phyloP scores from a whole-genome alignment of 2,113 vertebrate species.

The Corythaeola cristata region DNA sequence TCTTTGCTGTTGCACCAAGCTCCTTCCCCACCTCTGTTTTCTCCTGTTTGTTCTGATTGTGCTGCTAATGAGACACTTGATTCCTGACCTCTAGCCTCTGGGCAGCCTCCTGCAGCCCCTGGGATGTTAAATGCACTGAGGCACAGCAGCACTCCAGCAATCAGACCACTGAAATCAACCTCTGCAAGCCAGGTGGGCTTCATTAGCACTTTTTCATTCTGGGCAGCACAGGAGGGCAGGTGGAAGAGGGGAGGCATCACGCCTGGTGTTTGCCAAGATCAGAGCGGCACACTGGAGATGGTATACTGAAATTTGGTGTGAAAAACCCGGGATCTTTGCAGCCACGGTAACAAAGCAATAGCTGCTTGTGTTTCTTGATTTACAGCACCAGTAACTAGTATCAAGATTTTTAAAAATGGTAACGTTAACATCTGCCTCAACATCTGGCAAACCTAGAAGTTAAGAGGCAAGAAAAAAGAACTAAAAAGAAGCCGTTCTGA shows the following conservation, averaged over 20 bases:
- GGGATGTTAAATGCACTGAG: background rate
- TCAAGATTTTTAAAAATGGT: background rate
- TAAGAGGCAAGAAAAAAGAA: background rate
- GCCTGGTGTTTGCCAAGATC: background rate
- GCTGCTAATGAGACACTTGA: slow-evolving; percentile 34
- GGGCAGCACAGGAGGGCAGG: background rate
- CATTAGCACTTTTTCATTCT: background rate
- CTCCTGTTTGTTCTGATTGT: background rate
- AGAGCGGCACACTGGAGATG: background rate
- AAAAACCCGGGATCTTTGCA: background rate
- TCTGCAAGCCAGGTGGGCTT: background rate
- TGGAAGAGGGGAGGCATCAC: background rate
- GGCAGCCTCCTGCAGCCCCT: background rate
- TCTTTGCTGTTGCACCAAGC: background rate
- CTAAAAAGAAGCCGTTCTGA: background rate
- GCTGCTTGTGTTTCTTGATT: background rate
- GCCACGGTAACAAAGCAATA: background rate
- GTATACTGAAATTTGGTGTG: background rate
- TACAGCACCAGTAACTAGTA: background rate
- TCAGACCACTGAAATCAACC: background rate
- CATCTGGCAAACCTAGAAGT: background rate
- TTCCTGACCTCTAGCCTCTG: slow-evolving; percentile 21
- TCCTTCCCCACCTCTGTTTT: background rate
- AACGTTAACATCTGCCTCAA: background rate
- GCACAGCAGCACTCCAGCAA: slow-evolving; percentile 16